phyloP scores from a whole-genome alignment of 1,140 invertebrate species.

The Vollenhovia emeryi region DNA sequence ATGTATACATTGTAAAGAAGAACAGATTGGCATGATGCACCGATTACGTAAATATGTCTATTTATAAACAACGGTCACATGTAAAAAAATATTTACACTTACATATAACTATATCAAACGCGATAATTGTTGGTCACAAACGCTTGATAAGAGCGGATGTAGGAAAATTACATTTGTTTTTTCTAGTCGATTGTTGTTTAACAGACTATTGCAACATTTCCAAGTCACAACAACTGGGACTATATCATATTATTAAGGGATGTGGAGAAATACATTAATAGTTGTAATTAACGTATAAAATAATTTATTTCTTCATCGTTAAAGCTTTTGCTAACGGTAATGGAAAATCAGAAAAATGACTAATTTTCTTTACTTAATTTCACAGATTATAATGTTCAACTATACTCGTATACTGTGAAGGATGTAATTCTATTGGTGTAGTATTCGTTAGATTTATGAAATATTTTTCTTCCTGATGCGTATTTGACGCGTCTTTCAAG shows the following conservation, averaged over 20 bases:
- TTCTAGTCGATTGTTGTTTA: neutral
- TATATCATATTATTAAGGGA: neutral
- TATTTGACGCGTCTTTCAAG: neutral
- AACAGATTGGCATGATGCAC: slow-evolving; percentile 31
- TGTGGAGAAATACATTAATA: neutral
- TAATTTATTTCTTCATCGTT: neutral
- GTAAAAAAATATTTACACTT: slow-evolving; percentile 49
- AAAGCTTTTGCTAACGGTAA: neutral
- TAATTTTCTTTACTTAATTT: neutral
- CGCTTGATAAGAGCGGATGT: neutral
- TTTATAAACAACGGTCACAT: neutral
- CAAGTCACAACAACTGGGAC: neutral
- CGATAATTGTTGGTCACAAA: slow-evolving; percentile 28
- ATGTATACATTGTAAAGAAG: neutral
- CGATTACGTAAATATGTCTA: neutral
- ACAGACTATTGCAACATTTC: neutral
- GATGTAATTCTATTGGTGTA: neutral
- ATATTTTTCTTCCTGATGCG: neutral
- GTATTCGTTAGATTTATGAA: neutral
- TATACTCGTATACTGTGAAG: neutral
- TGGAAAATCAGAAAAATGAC: neutral
- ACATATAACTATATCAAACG: neutral
- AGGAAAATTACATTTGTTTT: neutral
- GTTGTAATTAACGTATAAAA: neutral
- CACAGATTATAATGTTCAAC: neutral